Evolutionary conservation across 2,797 vertebrate genomes (phyloP).

Genomic region (Odontamblyopus lacepedii): DNA sequence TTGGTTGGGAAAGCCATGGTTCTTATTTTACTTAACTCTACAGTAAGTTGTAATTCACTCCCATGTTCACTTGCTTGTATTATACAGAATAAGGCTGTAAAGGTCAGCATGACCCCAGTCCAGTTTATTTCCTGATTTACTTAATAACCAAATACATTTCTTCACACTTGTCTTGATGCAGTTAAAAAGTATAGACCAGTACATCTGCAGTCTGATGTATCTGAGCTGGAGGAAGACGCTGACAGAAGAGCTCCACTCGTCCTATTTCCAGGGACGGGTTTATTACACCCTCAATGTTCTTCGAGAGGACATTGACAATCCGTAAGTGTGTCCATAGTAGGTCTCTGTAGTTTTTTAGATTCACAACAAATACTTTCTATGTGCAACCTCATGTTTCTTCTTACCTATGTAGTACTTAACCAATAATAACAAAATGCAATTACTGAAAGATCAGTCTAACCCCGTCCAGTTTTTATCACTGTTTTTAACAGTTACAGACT

Average conservation of each 20-base stretch:
- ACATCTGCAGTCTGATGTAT: slow-evolving; percentile 91
- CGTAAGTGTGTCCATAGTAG: slow-evolving; percentile 75
- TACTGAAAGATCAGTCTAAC: no score
- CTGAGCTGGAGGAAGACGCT: slow-evolving; percentile 90
- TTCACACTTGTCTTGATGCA: slow-evolving; percentile 50
- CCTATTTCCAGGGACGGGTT: slow-evolving; percentile 89
- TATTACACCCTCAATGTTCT: slow-evolving; percentile 93
- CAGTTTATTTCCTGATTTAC: slow-evolving; percentile 17
- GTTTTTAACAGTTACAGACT: no score
- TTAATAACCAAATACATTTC: background rate
- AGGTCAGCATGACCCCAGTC: slow-evolving; percentile 28
- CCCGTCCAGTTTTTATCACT: no score
- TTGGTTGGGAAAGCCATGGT: slow-evolving; percentile 79
- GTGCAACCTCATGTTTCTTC: background rate
- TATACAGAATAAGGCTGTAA: background rate
- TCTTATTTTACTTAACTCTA: slow-evolving; percentile 88
- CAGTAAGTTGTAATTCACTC: slow-evolving; percentile 76
- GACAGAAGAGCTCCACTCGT: slow-evolving; percentile 87
- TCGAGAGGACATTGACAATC: slow-evolving; percentile 90
- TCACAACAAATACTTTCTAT: background rate
- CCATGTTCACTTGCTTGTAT: background rate
- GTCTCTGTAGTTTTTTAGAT: background rate
- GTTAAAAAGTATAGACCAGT: slow-evolving; percentile 94
- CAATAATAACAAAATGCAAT: no score
- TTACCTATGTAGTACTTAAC: no score